phyloP scores from a whole-genome alignment of 2,888 invertebrate genomes.

The Xestoiulus laeticollis region DNA sequence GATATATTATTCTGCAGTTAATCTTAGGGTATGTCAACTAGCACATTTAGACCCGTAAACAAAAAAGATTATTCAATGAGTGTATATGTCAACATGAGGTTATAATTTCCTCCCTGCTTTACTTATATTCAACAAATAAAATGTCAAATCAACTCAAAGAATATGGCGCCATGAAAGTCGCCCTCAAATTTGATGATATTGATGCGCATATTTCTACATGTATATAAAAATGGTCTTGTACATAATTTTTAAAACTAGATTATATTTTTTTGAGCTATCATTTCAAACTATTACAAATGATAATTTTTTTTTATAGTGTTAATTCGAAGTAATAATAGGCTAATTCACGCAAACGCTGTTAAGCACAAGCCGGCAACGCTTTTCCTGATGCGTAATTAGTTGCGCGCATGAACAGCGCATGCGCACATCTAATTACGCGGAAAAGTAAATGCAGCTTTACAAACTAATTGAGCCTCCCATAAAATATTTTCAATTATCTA shows the following conservation, averaged over 20 bases:
- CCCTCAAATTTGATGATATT: not conserved
- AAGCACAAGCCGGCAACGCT: too few relatives aligned
- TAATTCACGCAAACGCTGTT: too few relatives aligned
- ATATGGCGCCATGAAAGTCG: not conserved
- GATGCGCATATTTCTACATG: not conserved
- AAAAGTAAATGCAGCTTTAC: too few relatives aligned
- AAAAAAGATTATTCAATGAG: conserved; percentile 11
- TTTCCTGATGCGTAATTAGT: too few relatives aligned
- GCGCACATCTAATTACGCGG: too few relatives aligned
- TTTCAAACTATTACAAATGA: not conserved
- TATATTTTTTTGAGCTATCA: not conserved
- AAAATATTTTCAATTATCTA: not conserved
- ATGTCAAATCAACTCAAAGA: not conserved
- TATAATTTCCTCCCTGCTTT: not conserved
- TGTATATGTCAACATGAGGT: not conserved
- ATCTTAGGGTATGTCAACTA: not conserved
- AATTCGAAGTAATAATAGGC: not conserved
- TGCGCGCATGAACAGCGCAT: too few relatives aligned
- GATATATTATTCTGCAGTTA: conserved; percentile 3
- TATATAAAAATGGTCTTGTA: not conserved
- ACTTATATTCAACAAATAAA: not conserved
- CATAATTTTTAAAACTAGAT: not conserved
- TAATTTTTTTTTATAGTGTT: not conserved
- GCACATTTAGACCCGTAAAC: not conserved
- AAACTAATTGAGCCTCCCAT: too few relatives aligned